Evolutionary conservation across 2,888 invertebrate species (phyloP), one percentile per base, ranked within the genome.

Genomic region (Drosophila demipolita): DNA sequence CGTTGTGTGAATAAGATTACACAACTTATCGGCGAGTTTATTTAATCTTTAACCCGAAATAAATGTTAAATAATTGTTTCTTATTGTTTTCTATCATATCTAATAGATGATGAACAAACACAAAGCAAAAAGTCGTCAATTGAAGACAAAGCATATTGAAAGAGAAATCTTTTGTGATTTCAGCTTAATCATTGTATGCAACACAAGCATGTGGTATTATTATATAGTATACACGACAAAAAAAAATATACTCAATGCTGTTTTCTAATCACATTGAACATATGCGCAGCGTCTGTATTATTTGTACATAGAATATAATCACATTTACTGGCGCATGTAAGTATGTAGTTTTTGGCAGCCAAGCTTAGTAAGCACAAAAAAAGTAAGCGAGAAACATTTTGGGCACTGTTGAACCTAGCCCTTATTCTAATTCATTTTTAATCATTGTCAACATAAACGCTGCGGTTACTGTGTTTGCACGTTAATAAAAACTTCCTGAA

Each of bases 181-280:
- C n/a, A 45, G 53, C 35, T 36, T n/a, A 20, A 20, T 55, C 45
- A 26, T 38, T 38, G 15, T 36, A 23, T 32, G 20, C 48, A 45
- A 8, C 20, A 23, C 15, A 5, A 26, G 33, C 32, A 32, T 32
- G 29, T 12, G 3, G 45, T 32, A 12, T 23, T 23, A 7, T 50
- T 32, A 38, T 26, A 26, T 38, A 15, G 4, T 29, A n/a, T 40
- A 26, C 5, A 42, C 55, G 29, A 36, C 20, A 33, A 12, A 15
- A n/a, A 48, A 62, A 54, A 35, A 29, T 40, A 33, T 20, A 42
- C 33, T 69, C 40, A 55, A 26, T 52, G 36, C 3, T 8, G 17
- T 53, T 70, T 74, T 74, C 52, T 69, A 69, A 75, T 74, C 68
- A 69, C 69, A 36, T 11, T 52, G 23, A 59, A 69, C 68, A 74